Base-by-base conservation (phyloP, 2,113 vertebrate species). In the Ciconia boyciana region DNA sequence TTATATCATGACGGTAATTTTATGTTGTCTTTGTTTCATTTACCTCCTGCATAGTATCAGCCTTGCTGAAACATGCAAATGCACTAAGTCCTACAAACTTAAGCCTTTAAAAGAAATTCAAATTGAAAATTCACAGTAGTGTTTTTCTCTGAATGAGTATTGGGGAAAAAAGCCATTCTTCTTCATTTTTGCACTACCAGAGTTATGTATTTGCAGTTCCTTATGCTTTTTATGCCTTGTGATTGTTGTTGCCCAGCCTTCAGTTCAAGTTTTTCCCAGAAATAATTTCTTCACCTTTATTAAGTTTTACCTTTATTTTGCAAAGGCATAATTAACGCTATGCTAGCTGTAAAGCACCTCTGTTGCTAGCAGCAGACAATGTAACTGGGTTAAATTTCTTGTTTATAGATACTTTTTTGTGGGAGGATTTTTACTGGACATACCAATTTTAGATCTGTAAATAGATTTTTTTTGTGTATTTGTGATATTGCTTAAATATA, bases 401-500 rank as follows among this genome's bases (percentile, higher is more conserved):
- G 31, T 85, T 74, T 70, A 58, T 89, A 70, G 95, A 74, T 91
- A 80, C 12, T 16, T 94, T 95, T 69, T 32, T 71, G 66, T 70
- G 84, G 57, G 87, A 88, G 26, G 43, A 51, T 93, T 97, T 97
- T 91, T 88, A 96, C 71, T 39, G 55, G 71, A 74, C 11, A 3
- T 94, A 64, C 1, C 0, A 1, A 39, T 94, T 96, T 83, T 77
- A 88, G 66, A 68, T 79, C 22, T 94, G 74, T 96, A 90, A 83
- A 82, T 75, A 78, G 29, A 46, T 60, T 81, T 87, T 81, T 32
- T 8, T 24, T 71, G 82, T 92, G 80, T 78, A 54, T 96, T 95
- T 95, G 91, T 93, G 68, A 89, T 94, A 93, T 57, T 76, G 16
- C 82, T 87, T 94, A 97, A 96, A 97, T 97, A 95, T 74, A 97